Conservation (phyloP, 2,113 vertebrate genomes). For the Neotoma lepida region DNA sequence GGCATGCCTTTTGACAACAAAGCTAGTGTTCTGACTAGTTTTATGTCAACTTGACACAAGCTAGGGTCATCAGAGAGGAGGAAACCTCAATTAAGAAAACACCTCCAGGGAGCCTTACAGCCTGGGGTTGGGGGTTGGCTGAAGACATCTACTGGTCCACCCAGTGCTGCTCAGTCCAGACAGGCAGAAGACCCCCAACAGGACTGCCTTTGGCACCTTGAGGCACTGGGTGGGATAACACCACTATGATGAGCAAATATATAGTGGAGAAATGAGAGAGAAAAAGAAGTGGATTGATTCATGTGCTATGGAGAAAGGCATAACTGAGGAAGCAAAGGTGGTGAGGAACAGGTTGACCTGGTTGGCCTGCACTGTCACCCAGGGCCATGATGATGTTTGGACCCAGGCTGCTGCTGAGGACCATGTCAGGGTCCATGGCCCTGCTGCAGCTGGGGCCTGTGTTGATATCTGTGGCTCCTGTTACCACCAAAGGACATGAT, state of each 20-base stretch:
- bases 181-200: background rate
- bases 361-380: background rate
- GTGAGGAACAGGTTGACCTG: background rate
- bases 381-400: background rate
- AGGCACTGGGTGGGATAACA: too few species aligned
- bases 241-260: background rate
- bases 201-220: too few species aligned
- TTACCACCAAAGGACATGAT: too few species aligned
- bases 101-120: background rate
- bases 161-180: too few species aligned
- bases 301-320: background rate
- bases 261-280: too few species aligned
- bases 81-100: background rate
- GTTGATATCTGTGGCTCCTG: too few species aligned
- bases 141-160: background rate
- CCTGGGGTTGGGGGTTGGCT: background rate
- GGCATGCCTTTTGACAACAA: background rate
- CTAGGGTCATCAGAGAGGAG: background rate
- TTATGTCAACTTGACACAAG: background rate
- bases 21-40: background rate
- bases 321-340: too few species aligned
- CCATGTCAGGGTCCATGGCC: background rate
- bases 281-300: background rate
- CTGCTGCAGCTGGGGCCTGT: background rate
- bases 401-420: background rate